A percentile compares a stretch with the other conserved stretches of the same genome.
Evolutionary conservation across 1,140 invertebrate species (phyloP).

Genomic region (Meloidogyne floridensis): DNA sequence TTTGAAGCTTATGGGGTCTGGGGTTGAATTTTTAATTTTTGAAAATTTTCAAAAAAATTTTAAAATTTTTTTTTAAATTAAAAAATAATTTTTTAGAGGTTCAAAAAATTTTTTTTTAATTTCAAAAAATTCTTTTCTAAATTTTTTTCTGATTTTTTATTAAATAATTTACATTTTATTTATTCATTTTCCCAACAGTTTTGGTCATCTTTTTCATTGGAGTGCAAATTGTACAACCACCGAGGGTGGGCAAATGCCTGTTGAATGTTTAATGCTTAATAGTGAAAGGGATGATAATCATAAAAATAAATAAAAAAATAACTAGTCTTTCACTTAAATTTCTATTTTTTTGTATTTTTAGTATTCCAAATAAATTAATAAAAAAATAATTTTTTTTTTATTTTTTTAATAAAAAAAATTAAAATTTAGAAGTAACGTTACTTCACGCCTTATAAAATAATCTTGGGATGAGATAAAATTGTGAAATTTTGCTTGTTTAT

Average conservation of each 20-base stretch:
- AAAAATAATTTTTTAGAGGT: too few species aligned
- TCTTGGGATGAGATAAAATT: too few species aligned
- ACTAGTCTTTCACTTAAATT: background rate
- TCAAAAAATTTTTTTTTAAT: too few species aligned
- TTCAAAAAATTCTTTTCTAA: background rate
- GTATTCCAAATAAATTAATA: background rate
- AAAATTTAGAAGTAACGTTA: background rate
- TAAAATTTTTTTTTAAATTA: too few species aligned
- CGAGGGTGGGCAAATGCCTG: background rate
- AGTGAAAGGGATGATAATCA: background rate
- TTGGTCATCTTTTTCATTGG: conserved; percentile 42
- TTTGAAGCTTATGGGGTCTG: background rate
- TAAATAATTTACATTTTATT: background rate
- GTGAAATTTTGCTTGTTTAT: background rate
- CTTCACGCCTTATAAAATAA: background rate
- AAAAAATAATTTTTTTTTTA: background rate
- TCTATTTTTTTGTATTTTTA: background rate
- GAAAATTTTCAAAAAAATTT: background rate
- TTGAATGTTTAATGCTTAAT: conserved; percentile 7
- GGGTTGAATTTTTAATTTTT: background rate
- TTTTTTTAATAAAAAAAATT: background rate
- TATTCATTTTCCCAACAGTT: conserved; percentile 2
- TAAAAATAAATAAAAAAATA: background rate
- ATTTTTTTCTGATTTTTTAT: background rate
- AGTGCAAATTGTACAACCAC: conserved; percentile 25